phyloP scores from a whole-genome alignment of 2,797 vertebrate genomes.

The Fistularia tabacaria region DNA sequence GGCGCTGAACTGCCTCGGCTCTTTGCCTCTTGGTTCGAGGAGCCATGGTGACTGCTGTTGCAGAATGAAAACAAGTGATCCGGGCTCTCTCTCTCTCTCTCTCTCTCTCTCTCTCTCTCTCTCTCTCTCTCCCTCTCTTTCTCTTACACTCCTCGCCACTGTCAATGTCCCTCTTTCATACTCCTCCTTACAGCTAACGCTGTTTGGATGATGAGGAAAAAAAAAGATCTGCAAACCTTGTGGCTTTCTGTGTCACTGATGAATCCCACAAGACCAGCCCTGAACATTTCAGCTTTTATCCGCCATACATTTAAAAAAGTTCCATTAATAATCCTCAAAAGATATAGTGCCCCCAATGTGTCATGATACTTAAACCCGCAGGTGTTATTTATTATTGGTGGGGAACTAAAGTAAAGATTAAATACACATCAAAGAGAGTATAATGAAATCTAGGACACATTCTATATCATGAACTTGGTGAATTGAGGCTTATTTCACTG shows the following conservation, averaged over 20 bases:
- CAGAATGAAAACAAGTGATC: constrained; percentile 27
- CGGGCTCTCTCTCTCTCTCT: constrained; percentile 21
- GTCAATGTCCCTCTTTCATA: neutral
- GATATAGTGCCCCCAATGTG: constrained; percentile 30
- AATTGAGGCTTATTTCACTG: too few species aligned
- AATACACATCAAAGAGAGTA: constrained; percentile 30
- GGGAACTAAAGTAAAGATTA: constrained; percentile 27
- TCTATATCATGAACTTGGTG: neutral
- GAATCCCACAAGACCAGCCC: neutral
- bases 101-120: constrained; percentile 30
- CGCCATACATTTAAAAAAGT: constrained; percentile 2
- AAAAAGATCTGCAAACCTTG: constrained; percentile 6
- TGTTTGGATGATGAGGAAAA: constrained; percentile 19
- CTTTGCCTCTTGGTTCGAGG: constrained; percentile 24
- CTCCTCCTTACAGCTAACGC: constrained; percentile 20
- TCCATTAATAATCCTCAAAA: constrained; percentile 26
- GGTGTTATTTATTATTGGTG: constrained; percentile 26
- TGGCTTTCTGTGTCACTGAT: neutral
- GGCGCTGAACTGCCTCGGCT: constrained; percentile 2
- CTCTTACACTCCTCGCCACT: constrained; percentile 6
- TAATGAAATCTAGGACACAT: constrained; percentile 3
- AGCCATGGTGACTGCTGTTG: constrained; percentile 16
- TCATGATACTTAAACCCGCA: constrained; percentile 21
- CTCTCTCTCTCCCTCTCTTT: constrained; percentile 23
- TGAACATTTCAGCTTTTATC: constrained; percentile 21